Conservation (phyloP, 1,140 invertebrate genomes). For the Heliconius hewitsoni region DNA sequence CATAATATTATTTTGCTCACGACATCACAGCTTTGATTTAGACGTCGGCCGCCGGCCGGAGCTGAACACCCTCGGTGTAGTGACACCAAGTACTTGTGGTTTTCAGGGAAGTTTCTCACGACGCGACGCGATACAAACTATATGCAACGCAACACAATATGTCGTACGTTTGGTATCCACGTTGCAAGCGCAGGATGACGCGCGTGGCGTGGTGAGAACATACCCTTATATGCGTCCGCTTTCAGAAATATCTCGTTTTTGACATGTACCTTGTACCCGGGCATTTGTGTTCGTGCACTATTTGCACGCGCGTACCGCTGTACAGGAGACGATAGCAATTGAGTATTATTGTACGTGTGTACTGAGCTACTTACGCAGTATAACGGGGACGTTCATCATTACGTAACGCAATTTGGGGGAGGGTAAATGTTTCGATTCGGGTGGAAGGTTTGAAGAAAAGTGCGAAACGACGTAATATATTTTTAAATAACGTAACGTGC, state of each 20-base stretch:
- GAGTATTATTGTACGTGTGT: neutral
- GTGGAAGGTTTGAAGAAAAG: too few species aligned
- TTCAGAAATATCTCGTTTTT: conserved; percentile 1
- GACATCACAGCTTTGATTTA: conserved; percentile 36
- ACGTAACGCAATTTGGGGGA: too few species aligned
- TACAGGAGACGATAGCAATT: neutral
- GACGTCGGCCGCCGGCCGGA: conserved; percentile 1
- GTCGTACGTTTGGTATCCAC: conserved; percentile 58
- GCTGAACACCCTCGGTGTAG: conserved; percentile 14
- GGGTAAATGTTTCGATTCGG: too few species aligned
- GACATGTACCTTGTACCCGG: neutral
- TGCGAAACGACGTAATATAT: too few species aligned
- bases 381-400: too few species aligned
- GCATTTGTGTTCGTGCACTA: neutral
- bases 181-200: conserved; percentile 52
- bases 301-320: neutral
- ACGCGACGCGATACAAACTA: conserved; percentile 58
- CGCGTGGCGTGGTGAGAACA: conserved; percentile 52
- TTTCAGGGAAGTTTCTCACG: conserved; percentile 62
- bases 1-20: conserved; percentile 37
- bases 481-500: too few species aligned
- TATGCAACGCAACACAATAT: conserved; percentile 58
- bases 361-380: neutral
- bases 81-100: conserved; percentile 46
- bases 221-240: conserved; percentile 53